These are phyloP conservation scores for Phortica okadai DNA, from an alignment of 2,888 invertebrate genomes.

Conservation along the genomic window DNA sequence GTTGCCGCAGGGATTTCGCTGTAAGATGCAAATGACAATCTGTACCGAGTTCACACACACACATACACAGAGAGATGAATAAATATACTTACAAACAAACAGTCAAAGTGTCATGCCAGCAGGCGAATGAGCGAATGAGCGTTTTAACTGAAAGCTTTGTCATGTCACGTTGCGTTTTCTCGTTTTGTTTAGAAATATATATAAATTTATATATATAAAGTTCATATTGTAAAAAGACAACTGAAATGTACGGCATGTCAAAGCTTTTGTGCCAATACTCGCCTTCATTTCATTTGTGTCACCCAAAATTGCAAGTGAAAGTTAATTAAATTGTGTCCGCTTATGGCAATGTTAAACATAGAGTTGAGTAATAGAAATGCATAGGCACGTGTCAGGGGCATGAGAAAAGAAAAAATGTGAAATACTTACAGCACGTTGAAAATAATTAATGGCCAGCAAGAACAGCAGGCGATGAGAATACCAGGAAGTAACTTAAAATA, in stretches of 20 bases:
- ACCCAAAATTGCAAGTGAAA: slow-evolving; percentile 48
- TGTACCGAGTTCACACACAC: slow-evolving; percentile 32
- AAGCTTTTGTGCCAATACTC: background rate
- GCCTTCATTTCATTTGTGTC: background rate
- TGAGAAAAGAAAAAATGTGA: slow-evolving; percentile 10
- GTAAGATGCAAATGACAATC: slow-evolving; percentile 65
- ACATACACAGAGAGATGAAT: slow-evolving; percentile 18
- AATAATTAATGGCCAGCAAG: slow-evolving; percentile 67
- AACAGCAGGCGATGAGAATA: slow-evolving; percentile 44
- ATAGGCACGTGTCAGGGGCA: background rate
- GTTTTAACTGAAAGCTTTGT: slow-evolving; percentile 60
- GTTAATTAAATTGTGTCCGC: slow-evolving; percentile 62
- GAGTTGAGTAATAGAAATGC: slow-evolving; percentile 12
- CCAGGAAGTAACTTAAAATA: slow-evolving; percentile 1
- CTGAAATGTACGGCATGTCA: background rate
- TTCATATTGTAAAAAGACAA: too few species aligned
- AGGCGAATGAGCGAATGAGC: slow-evolving; percentile 42
- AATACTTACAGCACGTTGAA: slow-evolving; percentile 46
- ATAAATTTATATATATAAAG: slow-evolving; percentile 52
- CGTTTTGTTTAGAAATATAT: background rate
- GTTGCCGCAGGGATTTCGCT: slow-evolving; percentile 44
- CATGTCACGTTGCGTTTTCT: slow-evolving; percentile 47
- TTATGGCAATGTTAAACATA: slow-evolving; percentile 39
- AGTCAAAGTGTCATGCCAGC: slow-evolving; percentile 56
- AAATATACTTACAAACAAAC: background rate